phyloP scores from a whole-genome alignment of 1,140 invertebrate genomes.

The Anoplophora glabripennis region DNA sequence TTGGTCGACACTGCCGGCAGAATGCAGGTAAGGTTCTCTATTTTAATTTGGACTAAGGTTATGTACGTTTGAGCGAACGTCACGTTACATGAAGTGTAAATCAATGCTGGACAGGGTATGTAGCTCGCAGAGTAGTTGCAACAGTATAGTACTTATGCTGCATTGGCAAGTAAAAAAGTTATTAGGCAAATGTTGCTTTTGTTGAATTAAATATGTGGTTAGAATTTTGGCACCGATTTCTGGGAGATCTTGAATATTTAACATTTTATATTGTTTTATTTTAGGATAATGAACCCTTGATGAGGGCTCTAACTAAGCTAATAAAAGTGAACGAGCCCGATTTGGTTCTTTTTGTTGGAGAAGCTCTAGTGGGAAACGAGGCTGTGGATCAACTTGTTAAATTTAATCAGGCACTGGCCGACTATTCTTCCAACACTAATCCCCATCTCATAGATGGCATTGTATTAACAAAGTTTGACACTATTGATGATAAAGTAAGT shows the following conservation, averaged over 20 bases:
- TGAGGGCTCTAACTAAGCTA: conserved; percentile 93
- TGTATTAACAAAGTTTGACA: conserved; percentile 98
- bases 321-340: conserved; percentile 91
- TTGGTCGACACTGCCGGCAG: conserved; percentile 97
- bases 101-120: too few relatives aligned
- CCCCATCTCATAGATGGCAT: conserved; percentile 96
- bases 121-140: too few relatives aligned
- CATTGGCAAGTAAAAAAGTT: too few relatives aligned
- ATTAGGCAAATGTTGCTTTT: too few relatives aligned
- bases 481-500: conserved; percentile 94
- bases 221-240: too few relatives aligned
- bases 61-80: too few relatives aligned
- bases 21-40: conserved; percentile 71
- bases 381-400: conserved; percentile 98
- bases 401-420: conserved; percentile 95
- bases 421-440: conserved; percentile 77
- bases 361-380: conserved; percentile 99
- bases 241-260: too few relatives aligned
- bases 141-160: too few relatives aligned
- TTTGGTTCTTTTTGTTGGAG: conserved; percentile 97
- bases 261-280: too few relatives aligned
- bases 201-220: too few relatives aligned
- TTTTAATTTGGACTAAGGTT: conserved; percentile 27
- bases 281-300: conserved; percentile 94
- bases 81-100: too few relatives aligned